Conservation (phyloP, 2,113 vertebrate species). For the Capricornis sumatraensis region DNA sequence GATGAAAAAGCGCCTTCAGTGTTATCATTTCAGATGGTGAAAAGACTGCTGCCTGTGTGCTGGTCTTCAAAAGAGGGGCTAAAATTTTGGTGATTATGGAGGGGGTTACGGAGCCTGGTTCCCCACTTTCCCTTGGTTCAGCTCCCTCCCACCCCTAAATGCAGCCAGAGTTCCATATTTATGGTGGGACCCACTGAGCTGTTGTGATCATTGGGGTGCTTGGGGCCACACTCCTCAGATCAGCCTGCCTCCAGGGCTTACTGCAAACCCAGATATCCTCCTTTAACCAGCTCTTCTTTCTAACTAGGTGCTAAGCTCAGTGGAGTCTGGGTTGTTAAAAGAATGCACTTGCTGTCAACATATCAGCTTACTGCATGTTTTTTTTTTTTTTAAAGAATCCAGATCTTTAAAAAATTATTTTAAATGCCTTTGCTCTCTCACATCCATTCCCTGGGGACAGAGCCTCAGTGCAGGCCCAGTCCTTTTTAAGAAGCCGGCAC, state of each 20-base stretch:
- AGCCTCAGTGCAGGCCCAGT: not conserved
- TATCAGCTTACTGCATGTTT: not conserved
- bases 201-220: not conserved
- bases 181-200: not conserved
- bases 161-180: not conserved
- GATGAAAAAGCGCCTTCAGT: rapidly evolving
- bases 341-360: not conserved
- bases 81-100: no score
- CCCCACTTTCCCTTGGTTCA: no score
- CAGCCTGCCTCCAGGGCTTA: not conserved
- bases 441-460: not conserved
- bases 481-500: not conserved
- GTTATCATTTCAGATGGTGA: not conserved
- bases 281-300: not conserved
- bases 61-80: not conserved
- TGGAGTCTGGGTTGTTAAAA: not conserved
- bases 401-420: not conserved
- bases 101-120: not conserved
- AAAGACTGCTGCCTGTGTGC: not conserved
- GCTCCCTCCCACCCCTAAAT: not conserved
- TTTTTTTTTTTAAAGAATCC: not conserved
- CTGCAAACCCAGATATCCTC: not conserved
- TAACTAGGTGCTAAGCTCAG: not conserved
- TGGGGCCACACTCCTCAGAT: not conserved
- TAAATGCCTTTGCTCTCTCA: not conserved